Evolutionary conservation across 1,140 invertebrate species (phyloP), one percentile per base, ranked within the genome.

Genomic region (Diorhabda sublineata): DNA sequence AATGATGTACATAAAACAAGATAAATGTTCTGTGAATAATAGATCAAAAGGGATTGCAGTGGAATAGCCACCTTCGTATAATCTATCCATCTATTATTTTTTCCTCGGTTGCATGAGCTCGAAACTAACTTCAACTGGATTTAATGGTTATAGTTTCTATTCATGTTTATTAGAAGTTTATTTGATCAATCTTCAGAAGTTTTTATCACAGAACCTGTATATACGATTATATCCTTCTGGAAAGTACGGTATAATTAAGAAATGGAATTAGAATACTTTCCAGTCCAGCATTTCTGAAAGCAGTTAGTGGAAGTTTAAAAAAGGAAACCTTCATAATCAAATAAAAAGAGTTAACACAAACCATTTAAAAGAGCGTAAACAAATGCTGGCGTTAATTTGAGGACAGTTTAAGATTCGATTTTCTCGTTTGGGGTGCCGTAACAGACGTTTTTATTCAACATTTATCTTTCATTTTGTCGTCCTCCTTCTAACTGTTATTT

Each of bases 371-470:
- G 47, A n/a, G n/a, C 47, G 26, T 52, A 52, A 52, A 52, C 47
- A 52, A 52, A 6, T 52, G 47, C 47, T 52, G 47, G 47, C 47
- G 47, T 52, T 52, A 52, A 52, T 52, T 52, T 52, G 47, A 52
- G 47, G 47, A 52, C 47, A 52, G 47, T n/a, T 44, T 44, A 62
- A 45, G 42, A 62, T 62, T 62, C 43, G 42, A 62, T 62, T 44
- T 44, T 62, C 43, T 47, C 44, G 43, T 62, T 62, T 11, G 11
- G 42, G 44, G 43, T 11, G 11, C 61, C 43, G 43, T 11, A 62
- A 62, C 61, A 45, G 61, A 62, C 61, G 43, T 44, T 62, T 62
- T 44, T 11, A 62, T 62, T 62, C 61, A 44, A 62, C 61, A 11
- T 62, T 62, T 44, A 62, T 62, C 44, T 59, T 11, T 42, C 58